These are phyloP conservation scores for Pseudobourletiella spinata DNA, from an alignment of 1,140 invertebrate genomes.

Conservation along the genomic window DNA sequence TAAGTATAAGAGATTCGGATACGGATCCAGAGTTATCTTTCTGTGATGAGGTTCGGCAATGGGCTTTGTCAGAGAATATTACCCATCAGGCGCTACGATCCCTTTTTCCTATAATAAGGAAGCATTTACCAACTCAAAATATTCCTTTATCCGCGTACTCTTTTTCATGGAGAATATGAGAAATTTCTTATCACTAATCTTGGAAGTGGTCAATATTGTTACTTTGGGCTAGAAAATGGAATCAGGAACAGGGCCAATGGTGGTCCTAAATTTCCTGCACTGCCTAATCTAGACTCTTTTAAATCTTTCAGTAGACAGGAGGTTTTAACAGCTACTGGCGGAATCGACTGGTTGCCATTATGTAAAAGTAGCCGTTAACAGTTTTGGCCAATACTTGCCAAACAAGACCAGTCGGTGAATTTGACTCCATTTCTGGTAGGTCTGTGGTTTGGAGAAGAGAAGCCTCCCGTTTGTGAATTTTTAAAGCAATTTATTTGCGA, in stretches of 20 bases:
- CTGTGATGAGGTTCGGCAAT: no score
- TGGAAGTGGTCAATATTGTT: not conserved
- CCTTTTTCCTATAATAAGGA: not conserved
- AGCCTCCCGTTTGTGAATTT: conserved; percentile 10
- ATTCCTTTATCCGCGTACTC: not conserved
- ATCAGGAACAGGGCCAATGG: not conserved
- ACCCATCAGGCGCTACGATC: not conserved
- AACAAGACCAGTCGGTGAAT: conserved; percentile 1
- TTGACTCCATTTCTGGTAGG: not conserved
- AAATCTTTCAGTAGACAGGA: not conserved
- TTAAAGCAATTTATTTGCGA: conserved; percentile 3
- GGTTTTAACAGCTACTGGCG: not conserved
- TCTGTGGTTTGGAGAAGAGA: conserved; percentile 14
- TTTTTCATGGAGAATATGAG: not conserved
- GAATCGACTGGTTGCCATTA: conserved; percentile 19
- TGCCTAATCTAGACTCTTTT: not conserved
- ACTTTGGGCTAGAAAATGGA: conserved; percentile 3
- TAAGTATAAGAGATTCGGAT: no score
- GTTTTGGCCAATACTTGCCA: conserved; percentile 22
- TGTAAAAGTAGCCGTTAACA: conserved; percentile 4
- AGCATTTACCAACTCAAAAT: not conserved
- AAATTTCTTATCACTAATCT: not conserved
- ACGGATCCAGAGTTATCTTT: no score
- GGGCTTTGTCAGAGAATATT: not conserved
- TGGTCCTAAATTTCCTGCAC: not conserved